Base-by-base conservation (phyloP, 2,797 vertebrate species). In the Rhodeus uyekii region DNA sequence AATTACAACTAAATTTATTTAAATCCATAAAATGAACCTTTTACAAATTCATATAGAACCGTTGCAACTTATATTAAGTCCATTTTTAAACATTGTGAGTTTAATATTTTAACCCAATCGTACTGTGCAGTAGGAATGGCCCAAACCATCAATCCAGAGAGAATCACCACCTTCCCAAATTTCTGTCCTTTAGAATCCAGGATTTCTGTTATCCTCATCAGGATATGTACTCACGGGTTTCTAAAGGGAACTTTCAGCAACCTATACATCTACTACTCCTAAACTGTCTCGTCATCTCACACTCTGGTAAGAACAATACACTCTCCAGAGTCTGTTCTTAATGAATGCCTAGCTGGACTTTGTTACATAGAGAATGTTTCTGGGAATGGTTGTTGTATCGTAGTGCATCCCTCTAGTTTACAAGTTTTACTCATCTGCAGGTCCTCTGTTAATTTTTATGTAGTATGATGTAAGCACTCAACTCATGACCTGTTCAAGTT, bases 341-440 rank as follows among this genome's bases (percentile, higher is more conserved):
- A 83, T 89, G 83, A 81, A 80, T 88, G 75, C 82, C 86, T 87
- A 72, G 81, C 78, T 84, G 86, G 90, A 80, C 84, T 69, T 85
- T 88, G 90, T 92, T 87, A 86, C 83, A 83, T 84, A 85, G 90
- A 91, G 84, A 77, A 89, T 88, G 88, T 87, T 83, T 89, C 88
- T 87, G 89, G 81, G 89, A 89, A 87, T 86, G 67, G 78, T 87
- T 81, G 61, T 84, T 72, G 87, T 92, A 84, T 80, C 86, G 88
- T 90, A 89, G 83, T 84, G 36, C 87, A 87, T 89, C 78, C 78
- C 85, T 83, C 82, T 87, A 80, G 84, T 80, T 36, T 89, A 80
- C 79, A 42, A 55, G 77, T 90, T 73, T 84, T 75, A 82, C 80
- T 76, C 89, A 78, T 82, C 85, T 82, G 79, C 84, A 80, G 84